phyloP scores from a whole-genome alignment of 2,888 invertebrate species.

The Lordiphosa fenestrarum region DNA sequence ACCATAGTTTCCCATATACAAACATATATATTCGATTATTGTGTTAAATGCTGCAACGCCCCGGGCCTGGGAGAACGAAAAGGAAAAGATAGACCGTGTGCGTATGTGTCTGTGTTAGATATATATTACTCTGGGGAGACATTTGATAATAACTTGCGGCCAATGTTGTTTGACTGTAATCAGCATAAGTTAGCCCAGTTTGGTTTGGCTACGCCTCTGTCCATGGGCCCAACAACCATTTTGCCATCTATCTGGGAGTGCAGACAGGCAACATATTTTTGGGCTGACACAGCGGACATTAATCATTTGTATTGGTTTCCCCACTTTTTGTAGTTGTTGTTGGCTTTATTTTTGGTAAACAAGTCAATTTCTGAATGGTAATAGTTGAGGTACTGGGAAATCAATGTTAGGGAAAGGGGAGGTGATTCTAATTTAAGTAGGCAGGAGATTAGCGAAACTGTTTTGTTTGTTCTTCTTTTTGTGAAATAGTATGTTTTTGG shows the following conservation, averaged over 20 bases:
- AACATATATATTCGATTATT: constrained; percentile 63
- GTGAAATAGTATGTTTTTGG: too few species aligned
- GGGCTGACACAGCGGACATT: constrained; percentile 64
- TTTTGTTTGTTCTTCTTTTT: too few species aligned
- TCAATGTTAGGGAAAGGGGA: constrained; percentile 16
- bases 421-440: not conserved
- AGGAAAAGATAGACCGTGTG: not conserved
- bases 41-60: constrained; percentile 57
- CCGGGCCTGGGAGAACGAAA: constrained; percentile 5
- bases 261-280: constrained; percentile 60
- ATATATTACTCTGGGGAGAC: constrained; percentile 67
- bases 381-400: constrained; percentile 23
- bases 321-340: constrained; percentile 19
- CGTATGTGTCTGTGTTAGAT: constrained; percentile 28
- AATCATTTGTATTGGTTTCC: constrained; percentile 57
- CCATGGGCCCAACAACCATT: constrained; percentile 16
- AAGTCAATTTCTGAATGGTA: constrained; percentile 49
- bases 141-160: constrained; percentile 72
- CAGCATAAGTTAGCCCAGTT: constrained; percentile 68
- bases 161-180: constrained; percentile 60
- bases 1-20: constrained; percentile 4
- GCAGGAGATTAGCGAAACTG: not conserved
- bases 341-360: constrained; percentile 39
- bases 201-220: constrained; percentile 27
- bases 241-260: constrained; percentile 27